Percentiles rank a stretch among this genome's conserved stretches.
Conservation (phyloP, 2,113 vertebrate species). For the Nettapus auritus region DNA sequence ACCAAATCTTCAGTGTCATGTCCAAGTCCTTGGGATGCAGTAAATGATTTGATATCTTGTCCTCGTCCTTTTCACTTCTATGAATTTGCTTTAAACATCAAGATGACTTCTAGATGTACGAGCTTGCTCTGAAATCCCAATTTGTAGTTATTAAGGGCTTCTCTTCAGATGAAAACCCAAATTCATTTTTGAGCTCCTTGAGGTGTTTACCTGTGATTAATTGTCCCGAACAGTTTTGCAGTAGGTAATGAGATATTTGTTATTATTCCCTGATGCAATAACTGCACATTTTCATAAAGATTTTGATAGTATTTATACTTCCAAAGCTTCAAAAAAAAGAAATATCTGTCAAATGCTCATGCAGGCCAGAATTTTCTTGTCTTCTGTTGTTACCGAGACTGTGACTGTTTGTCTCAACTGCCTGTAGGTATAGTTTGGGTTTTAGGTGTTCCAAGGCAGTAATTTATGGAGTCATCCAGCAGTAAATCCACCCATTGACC, state of each 20-base stretch:
- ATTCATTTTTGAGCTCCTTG: background rate
- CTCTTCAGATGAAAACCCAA: background rate
- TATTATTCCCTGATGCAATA: background rate
- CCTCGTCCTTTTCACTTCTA: background rate
- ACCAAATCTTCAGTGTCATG: background rate
- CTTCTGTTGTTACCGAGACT: background rate
- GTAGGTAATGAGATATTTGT: background rate
- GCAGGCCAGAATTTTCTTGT: background rate
- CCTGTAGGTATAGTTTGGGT: slow-evolving; percentile 22
- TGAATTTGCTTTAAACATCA: background rate
- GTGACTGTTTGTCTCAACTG: background rate
- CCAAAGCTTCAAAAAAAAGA: background rate
- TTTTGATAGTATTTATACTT: background rate
- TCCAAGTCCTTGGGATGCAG: background rate
- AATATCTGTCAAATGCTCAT: background rate
- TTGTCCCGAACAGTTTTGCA: slow-evolving; percentile 3
- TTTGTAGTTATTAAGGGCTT: background rate
- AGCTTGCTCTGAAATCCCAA: background rate
- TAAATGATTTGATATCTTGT: background rate
- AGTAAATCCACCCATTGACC: slow-evolving; percentile 41
- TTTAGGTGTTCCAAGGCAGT: slow-evolving; percentile 19
- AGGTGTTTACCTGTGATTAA: background rate
- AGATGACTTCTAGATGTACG: background rate
- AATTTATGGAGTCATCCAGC: slow-evolving; percentile 39
- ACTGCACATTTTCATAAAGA: background rate